A percentile compares a stretch with the other conserved stretches of the same genome.
Conservation (phyloP, 2,888 invertebrate species). For the Archips xylosteana region DNA sequence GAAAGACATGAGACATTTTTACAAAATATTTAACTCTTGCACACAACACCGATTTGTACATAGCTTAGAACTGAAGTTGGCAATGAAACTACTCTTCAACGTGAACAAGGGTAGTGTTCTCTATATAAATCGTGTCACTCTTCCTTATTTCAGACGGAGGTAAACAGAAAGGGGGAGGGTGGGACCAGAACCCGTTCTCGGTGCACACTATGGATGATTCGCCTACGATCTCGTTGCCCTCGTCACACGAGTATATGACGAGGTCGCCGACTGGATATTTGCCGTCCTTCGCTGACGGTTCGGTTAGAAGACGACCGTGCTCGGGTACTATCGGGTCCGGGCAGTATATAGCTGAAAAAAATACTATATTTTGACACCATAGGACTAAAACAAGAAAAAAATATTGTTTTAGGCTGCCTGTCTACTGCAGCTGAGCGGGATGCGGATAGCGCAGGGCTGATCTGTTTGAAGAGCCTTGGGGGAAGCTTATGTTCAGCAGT, state of each 20-base stretch:
- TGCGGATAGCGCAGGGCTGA: no score
- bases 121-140: conserved; percentile 72
- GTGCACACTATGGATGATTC: conserved; percentile 94
- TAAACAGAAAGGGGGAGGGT: conserved; percentile 92
- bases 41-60: background rate
- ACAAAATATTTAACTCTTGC: background rate
- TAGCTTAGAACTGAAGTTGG: background rate
- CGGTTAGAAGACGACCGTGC: conserved; percentile 86
- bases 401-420: no score
- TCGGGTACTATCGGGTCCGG: conserved; percentile 90
- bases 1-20: background rate
- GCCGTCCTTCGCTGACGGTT: conserved; percentile 71
- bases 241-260: conserved; percentile 88
- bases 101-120: conserved; percentile 74
- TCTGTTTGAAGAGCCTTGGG: no score
- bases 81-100: conserved; percentile 58
- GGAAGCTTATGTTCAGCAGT: no score
- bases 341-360: conserved; percentile 91
- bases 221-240: conserved; percentile 82
- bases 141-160: conserved; percentile 67
- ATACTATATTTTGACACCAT: background rate
- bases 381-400: no score
- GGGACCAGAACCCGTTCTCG: conserved; percentile 95
- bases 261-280: conserved; percentile 92
- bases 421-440: no score